Conservation (phyloP, 2,797 vertebrate species). For the Eidolon dupreanum region DNA sequence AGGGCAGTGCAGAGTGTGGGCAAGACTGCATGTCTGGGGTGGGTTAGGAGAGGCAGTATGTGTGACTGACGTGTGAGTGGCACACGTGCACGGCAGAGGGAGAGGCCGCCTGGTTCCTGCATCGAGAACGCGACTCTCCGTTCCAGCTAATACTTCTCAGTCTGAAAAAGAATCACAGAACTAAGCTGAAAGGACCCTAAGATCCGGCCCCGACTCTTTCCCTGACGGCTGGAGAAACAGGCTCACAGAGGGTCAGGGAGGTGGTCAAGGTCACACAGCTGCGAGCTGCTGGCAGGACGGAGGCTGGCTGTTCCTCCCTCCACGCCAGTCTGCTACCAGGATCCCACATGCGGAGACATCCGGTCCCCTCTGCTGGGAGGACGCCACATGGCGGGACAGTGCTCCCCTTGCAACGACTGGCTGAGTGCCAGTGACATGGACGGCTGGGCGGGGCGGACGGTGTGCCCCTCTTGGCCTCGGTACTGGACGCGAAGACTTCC, state of each 20-base stretch:
- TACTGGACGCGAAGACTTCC: not conserved
- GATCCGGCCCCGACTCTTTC: not conserved
- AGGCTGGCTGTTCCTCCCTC: not conserved
- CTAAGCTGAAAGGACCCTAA: not conserved
- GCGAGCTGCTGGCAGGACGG: not conserved
- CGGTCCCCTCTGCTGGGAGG: not conserved
- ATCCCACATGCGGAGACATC: not conserved
- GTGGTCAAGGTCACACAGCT: not conserved
- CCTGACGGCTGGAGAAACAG: not conserved
- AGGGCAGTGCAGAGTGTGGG: not conserved
- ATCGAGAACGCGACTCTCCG: not conserved
- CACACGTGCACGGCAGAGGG: no score
- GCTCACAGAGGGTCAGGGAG: not conserved
- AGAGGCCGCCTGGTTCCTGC: not conserved
- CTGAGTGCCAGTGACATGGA: not conserved
- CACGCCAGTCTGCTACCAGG: not conserved
- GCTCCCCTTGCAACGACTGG: fast-evolving
- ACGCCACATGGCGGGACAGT: fast-evolving
- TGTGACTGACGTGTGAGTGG: fast-evolving
- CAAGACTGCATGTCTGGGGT: not conserved
- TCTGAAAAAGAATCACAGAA: not conserved
- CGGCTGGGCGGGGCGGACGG: not conserved
- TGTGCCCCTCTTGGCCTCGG: not conserved
- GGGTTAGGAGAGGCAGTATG: not conserved
- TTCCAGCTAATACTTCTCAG: not conserved